Evolutionary conservation across 1,140 invertebrate species (phyloP).

Genomic region (Antheraea pernyi): DNA sequence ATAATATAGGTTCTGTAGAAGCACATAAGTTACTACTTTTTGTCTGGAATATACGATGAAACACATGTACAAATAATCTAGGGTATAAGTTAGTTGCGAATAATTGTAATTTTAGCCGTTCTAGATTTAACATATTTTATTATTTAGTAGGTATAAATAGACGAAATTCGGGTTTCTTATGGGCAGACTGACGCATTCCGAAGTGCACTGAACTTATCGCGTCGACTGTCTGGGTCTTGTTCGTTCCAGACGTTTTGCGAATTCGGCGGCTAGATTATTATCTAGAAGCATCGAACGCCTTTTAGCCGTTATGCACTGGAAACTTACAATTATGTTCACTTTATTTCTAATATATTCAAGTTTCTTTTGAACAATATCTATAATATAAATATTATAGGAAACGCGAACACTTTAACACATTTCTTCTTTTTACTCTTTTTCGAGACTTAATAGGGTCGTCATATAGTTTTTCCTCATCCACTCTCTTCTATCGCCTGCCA

Average conservation of each 20-base stretch:
- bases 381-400: no score
- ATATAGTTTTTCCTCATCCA: no score
- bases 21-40: no score
- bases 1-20: no score
- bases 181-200: constrained; percentile 1
- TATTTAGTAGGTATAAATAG: not conserved
- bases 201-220: constrained; percentile 11
- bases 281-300: not conserved
- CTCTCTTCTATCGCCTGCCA: no score
- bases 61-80: no score
- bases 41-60: no score
- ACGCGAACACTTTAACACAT: no score
- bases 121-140: not conserved
- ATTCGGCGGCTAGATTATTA: not conserved
- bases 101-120: not conserved
- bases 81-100: not conserved
- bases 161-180: not conserved
- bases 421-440: no score
- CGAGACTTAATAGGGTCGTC: no score
- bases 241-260: constrained; percentile 4
- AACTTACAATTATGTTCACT: not conserved
- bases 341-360: no score
- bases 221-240: constrained; percentile 6
- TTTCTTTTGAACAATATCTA: no score
- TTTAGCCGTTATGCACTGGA: not conserved